Evolutionary conservation across 2,797 vertebrate genomes (phyloP).

Genomic region (Vespertilio murinus): DNA sequence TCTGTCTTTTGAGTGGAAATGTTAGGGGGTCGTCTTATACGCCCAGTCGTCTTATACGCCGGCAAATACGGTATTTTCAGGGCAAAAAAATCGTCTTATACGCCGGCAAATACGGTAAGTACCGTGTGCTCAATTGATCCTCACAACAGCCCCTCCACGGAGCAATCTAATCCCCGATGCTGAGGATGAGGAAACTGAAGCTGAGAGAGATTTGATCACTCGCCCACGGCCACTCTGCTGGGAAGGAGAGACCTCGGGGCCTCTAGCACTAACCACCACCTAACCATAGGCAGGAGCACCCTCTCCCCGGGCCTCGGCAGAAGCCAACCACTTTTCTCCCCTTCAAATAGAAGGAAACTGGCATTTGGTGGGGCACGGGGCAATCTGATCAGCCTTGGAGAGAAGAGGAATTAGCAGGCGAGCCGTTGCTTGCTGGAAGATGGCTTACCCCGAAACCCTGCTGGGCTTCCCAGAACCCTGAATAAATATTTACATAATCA

Average conservation of each 20-base stretch:
- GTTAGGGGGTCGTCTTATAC: no score
- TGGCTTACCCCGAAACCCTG: conserved; percentile 38
- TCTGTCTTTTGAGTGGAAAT: no score
- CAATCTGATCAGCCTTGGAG: conserved; percentile 7
- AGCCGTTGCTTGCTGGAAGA: conserved; percentile 60
- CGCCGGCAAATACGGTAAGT: no score
- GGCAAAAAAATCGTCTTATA: no score
- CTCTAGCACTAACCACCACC: not conserved
- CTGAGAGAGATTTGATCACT: not conserved
- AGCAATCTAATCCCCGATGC: not conserved
- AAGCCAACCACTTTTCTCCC: not conserved
- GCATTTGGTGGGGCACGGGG: not conserved
- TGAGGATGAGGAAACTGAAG: conserved; percentile 30
- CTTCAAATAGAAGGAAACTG: not conserved
- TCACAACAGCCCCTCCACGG: not conserved
- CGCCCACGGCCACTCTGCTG: not conserved
- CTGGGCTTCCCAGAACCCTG: conserved; percentile 53
- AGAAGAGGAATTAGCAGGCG: conserved; percentile 29
- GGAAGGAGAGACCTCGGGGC: not conserved
- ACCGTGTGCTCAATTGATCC: not conserved
- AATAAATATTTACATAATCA: conserved; percentile 67
- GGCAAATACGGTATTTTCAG: no score
- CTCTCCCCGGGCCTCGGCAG: not conserved
- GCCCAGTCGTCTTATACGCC: no score
- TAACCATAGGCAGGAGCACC: not conserved